These are phyloP conservation scores for Drosophila mayri DNA, from an alignment of 1,140 invertebrate genomes.

Conservation along the genomic window DNA sequence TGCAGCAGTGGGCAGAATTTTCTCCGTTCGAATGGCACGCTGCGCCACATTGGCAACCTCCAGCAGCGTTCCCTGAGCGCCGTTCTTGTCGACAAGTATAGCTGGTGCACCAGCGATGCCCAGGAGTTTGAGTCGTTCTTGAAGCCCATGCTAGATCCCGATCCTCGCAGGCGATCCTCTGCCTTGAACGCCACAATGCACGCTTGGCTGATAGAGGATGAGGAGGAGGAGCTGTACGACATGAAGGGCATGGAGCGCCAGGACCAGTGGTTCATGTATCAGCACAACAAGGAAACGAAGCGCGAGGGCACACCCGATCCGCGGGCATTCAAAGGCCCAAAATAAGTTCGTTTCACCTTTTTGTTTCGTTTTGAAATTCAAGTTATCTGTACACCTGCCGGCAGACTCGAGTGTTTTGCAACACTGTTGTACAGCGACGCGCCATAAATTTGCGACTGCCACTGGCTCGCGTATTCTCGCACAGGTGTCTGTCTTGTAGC, in stretches of 20 bases:
- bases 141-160: constrained; percentile 96
- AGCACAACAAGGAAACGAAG: neutral
- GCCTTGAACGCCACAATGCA: constrained; percentile 96
- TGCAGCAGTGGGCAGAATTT: constrained; percentile 96
- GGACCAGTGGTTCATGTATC: neutral
- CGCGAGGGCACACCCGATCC: neutral
- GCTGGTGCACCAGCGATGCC: constrained; percentile 93
- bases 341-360: neutral
- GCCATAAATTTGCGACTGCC: neutral
- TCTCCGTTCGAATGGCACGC: constrained; percentile 95
- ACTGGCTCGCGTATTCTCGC: neutral
- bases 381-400: constrained; percentile 10
- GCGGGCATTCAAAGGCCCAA: too few species aligned
- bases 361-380: constrained; percentile 11
- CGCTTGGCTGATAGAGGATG: constrained; percentile 83
- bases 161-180: constrained; percentile 94
- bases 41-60: constrained; percentile 94
- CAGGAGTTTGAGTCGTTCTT: constrained; percentile 95
- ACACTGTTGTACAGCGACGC: neutral
- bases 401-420: neutral
- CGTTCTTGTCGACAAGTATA: constrained; percentile 96
- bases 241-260: neutral
- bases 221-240: neutral
- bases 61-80: constrained; percentile 95
- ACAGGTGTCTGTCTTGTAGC: neutral